Base-by-base conservation (phyloP, 2,888 invertebrate species). In the Drosophila meridiana region DNA sequence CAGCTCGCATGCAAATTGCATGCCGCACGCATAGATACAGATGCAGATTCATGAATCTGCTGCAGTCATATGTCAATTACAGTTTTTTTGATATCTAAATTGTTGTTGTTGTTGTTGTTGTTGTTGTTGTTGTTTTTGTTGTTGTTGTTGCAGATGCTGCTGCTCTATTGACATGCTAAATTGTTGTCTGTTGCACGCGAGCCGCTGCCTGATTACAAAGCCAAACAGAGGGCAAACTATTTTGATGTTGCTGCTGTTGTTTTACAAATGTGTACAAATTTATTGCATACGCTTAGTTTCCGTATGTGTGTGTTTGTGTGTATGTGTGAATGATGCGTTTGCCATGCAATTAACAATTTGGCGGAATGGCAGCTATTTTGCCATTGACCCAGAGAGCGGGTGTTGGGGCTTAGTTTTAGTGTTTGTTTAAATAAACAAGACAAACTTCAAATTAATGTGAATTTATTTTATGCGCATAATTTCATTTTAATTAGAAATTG, bases 281-380 rank as follows among this genome's bases (percentile, higher is more conserved):
- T 76, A 88, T 86, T 82, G 76, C 52, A 53, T 42, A 48, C 48
- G 64, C 34, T 20, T 32, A 4, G 8, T 56, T 59, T 43, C 48
- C 40, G 62, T 43, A 4, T 38, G 38, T 61, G 14, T 58, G 65
- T 48, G 61, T 59, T 65, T 61, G 68, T 47, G 58, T 56, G 68
- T 52, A 53, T 48, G 14, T 62, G 57, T 62, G 50, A 9, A 4
- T 50, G 52, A 20, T 32, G n/a, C 55, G 59, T 74, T 68, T 78
- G 67, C 76, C 69, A 68, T 82, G 84, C 72, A 88, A 88, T 87
- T 88, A 88, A 88, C 87, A 83, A 86, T 83, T 86, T 86, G 80
- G 73, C 86, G 73, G 67, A 76, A 47, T 50, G 63, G 55, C 61
- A 66, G 72, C 69, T 71, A 72, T 76, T 82, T 84, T 78, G 71